phyloP scores from a whole-genome alignment of 1,140 invertebrate species.

The Orius insidiosus region DNA sequence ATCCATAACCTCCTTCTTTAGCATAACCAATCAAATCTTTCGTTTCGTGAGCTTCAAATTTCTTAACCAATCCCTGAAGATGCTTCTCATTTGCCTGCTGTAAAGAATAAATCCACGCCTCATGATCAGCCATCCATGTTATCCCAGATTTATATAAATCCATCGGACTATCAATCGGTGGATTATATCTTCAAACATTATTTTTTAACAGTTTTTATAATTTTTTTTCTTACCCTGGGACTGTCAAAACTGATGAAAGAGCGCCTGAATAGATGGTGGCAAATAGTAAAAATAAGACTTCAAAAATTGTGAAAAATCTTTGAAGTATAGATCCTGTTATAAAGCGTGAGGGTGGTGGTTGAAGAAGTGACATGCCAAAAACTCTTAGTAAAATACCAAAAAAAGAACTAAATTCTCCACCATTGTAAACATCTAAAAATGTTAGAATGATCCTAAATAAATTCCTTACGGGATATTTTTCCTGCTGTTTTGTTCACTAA shows the following conservation, averaged over 20 bases:
- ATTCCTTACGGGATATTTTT: slow-evolving; percentile 5
- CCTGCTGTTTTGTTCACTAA: slow-evolving; percentile 1
- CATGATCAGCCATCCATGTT: slow-evolving; percentile 35
- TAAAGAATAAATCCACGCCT: slow-evolving; percentile 36
- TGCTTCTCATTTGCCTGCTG: slow-evolving; percentile 21
- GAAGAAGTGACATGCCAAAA: slow-evolving; percentile 9
- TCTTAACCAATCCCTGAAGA: slow-evolving; percentile 1
- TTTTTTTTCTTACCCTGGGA: slow-evolving; percentile 7
- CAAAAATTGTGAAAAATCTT: slow-evolving; percentile 13
- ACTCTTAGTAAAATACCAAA: slow-evolving; percentile 6
- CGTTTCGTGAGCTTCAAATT: slow-evolving; percentile 5
- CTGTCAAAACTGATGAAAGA: slow-evolving; percentile 10
- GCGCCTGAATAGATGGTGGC: slow-evolving; percentile 4
- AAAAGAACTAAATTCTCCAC: slow-evolving; percentile 8
- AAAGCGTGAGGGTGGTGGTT: slow-evolving; percentile 5
- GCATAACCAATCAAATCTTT: neutral
- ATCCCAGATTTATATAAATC: slow-evolving; percentile 31
- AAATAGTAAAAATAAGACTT: slow-evolving; percentile 10
- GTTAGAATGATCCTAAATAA: neutral
- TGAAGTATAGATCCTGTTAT: slow-evolving; percentile 11
- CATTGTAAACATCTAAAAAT: neutral
- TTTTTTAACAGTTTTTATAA: neutral
- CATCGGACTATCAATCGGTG: slow-evolving; percentile 30
- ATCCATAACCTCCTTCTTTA: slow-evolving; percentile 10
- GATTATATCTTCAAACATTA: slow-evolving; percentile 18